Base-by-base conservation (phyloP, 2,888 invertebrate genomes). In the Clepsis dumicolana region DNA sequence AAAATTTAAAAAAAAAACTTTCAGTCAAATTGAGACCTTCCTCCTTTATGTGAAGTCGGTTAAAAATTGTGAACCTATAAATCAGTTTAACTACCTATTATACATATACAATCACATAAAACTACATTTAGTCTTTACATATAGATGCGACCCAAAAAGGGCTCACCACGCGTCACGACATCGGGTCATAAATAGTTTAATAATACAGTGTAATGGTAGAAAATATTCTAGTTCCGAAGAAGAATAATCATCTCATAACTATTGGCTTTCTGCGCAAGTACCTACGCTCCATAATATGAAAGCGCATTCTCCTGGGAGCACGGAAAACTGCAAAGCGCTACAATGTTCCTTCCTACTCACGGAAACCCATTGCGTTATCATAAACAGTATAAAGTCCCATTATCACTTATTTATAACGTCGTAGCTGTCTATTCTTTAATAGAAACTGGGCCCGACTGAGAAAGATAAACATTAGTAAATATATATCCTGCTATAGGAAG, bases 381-480 rank as follows among this genome's bases (percentile, higher is more conserved):
- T 57, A 57, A 57, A 57, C 57, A 59, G 25, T 35, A 56, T 56
- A 25, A 25, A 41, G 38, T 25, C 41, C 24, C 25, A 25, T 59
- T 59, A 41, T 25, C 16, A 41, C n/a, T 59, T 59, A 41, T 59
- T 41, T 41, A 59, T 27, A 59, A 59, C 24, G 25, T 38, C 57
- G 57, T 38, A 25, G 41, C 25, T 41, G 25, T 35, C 59, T n/a
- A 50, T 61, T 61, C 14, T 61, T 18, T 29, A 18, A 18, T 48
- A 60, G 60, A 27, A 27, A 60, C 41, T 41, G 60, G 44, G 29
- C 24, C 29, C 14, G 18, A 29, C 38, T 38, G 41, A 16, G 54
- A 38, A 41, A 41, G 59, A 59, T 59, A 59, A 59, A 59, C 25
- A 41, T 41, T 25, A 59, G 24, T 25, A 59, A 41, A 59, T 59